Evolutionary conservation across 2,888 invertebrate genomes (phyloP), one percentile per base, ranked within the genome.

Genomic region (Agonopterix alstromeriana): DNA sequence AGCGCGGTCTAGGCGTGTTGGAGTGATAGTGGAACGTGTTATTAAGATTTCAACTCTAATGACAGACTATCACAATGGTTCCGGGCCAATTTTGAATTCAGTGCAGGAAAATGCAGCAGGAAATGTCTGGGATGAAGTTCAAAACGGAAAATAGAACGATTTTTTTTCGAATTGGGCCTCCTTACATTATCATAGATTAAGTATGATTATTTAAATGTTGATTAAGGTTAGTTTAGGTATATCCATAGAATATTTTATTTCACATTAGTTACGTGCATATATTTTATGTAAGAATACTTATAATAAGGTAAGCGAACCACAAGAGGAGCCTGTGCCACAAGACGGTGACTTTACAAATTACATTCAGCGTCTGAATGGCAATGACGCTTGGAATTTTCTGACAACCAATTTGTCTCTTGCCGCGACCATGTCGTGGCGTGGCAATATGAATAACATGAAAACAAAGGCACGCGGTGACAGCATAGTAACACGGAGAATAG

Each of bases 21-120:
- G 73, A 64, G 69, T 67, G 69, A 67, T 67, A 70, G 60, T 58
- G 47, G 27, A 72, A 66, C 68, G 58, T 65, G 73, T 70, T 75
- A 76, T 75, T 77, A 75, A 73, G 71, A 73, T 77, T 76, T 76
- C 71, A 73, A 65, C 63, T 69, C 55, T 63, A 66, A 63, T 69
- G 68, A 63, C 68, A 67, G 53, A 12, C 10, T 38, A 38, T 38
- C 38, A 38, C 38, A 38, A 38, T 2, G 38, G n/a, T 38, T 38
- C 38, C 38, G 10, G 38, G 38, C 38, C n/a, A 10, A 38, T 38
- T 10, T 10, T 38, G n/a, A 38, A n/a, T 10, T 10, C 38, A 38
- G 38, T 38, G 10, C 27, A 27, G 27, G 27, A 27, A 27, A 27
- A 27, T 3, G 5, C 27, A 27, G 27, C 27, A 27, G 27, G 27